Conservation (phyloP, 2,888 invertebrate genomes). For the Rhimphoctona megacephalus region DNA sequence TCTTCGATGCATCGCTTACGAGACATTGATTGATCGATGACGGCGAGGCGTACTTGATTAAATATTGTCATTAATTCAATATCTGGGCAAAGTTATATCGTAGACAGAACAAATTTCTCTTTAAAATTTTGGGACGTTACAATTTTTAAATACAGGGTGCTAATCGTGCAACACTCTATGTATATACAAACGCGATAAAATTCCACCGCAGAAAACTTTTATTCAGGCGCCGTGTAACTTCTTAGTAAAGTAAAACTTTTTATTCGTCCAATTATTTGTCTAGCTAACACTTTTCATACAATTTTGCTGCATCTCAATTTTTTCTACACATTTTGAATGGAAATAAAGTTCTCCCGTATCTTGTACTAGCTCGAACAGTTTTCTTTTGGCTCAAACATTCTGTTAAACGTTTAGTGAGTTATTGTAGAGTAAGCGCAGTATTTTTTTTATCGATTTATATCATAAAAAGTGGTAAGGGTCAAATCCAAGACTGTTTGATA, state of each 20-base stretch:
- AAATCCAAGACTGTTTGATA: neutral
- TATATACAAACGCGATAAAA: neutral
- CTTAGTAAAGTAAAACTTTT: neutral
- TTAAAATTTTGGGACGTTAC: neutral
- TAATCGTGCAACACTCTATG: neutral
- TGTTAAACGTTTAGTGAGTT: neutral
- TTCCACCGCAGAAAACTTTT: slow-evolving; percentile 1
- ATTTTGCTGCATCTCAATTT: neutral
- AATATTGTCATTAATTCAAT: no score
- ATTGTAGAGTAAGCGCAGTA: neutral
- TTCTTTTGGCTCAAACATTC: neutral
- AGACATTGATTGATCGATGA: neutral
- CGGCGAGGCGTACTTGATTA: neutral
- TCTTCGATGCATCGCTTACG: neutral
- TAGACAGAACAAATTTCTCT: no score
- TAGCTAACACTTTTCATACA: slow-evolving; percentile 12
- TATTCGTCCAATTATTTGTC: slow-evolving; percentile 4
- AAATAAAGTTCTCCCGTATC: neutral
- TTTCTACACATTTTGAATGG: neutral
- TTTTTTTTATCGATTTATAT: neutral
- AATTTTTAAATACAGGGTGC: neutral
- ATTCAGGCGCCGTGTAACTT: neutral
- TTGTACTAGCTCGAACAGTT: neutral
- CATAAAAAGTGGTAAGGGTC: neutral
- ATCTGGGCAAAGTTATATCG: no score